Evolutionary conservation across 2,113 vertebrate species (phyloP).

Genomic region (Siniperca chuatsi): DNA sequence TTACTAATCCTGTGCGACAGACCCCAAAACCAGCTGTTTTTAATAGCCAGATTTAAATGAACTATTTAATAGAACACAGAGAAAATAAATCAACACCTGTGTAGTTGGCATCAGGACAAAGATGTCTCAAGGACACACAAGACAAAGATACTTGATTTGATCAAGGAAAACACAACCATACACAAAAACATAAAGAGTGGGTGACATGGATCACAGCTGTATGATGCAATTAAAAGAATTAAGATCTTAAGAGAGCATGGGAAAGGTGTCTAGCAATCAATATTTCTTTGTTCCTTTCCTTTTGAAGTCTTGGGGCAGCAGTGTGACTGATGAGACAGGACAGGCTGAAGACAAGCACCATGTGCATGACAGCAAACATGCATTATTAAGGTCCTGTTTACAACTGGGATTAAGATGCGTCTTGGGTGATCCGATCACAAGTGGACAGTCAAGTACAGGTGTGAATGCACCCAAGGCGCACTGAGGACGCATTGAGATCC

Average conservation of each 20-base stretch:
- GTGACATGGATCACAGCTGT: not conserved
- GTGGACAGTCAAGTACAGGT: too few species aligned
- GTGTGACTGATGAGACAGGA: conserved; percentile 58
- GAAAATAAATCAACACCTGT: conserved; percentile 40
- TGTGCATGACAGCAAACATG: conserved; percentile 62
- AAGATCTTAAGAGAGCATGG: not conserved
- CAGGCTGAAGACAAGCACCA: conserved; percentile 68
- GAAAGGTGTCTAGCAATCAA: not conserved
- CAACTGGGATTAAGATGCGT: too few species aligned
- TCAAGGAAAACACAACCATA: not conserved
- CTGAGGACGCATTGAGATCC: not conserved
- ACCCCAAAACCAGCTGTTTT: conserved; percentile 62
- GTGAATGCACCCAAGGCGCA: not conserved
- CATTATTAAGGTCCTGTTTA: not conserved
- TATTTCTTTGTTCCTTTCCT: conserved; percentile 8
- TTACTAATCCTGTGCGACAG: conserved; percentile 11
- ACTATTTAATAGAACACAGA: conserved; percentile 62
- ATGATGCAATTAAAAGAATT: conserved; percentile 2
- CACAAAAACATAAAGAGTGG: not conserved
- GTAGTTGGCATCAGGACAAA: conserved; percentile 23
- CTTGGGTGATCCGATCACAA: not conserved
- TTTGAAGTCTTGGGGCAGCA: not conserved
- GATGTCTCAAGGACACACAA: conserved; percentile 11
- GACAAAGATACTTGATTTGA: not conserved
- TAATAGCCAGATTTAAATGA: conserved; percentile 66